phyloP scores from a whole-genome alignment of 2,113 vertebrate genomes.

The Circaetus gallicus region DNA sequence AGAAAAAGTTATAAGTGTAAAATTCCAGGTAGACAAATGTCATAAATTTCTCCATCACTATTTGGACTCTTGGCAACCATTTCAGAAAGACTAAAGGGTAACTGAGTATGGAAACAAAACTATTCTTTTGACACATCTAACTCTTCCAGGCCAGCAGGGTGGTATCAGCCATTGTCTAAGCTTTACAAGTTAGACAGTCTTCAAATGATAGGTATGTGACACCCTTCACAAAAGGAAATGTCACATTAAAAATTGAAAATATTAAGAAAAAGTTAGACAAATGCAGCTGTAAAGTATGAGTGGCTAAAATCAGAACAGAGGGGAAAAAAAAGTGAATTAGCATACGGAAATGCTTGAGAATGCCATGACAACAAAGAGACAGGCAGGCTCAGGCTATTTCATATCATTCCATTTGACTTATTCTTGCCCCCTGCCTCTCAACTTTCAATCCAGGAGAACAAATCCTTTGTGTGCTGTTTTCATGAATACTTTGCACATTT shows the following conservation, averaged over 20 bases:
- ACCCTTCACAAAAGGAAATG: not conserved
- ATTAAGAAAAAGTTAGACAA: not conserved
- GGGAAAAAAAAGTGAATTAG: not conserved
- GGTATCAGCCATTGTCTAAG: not conserved
- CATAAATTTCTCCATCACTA: not conserved
- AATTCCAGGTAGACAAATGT: not conserved
- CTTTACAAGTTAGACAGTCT: not conserved
- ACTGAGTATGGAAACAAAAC: not conserved
- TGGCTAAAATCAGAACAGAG: not conserved
- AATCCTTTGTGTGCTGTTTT: not conserved
- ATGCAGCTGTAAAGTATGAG: not conserved
- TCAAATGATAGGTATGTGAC: not conserved
- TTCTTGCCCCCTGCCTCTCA: not conserved
- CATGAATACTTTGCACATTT: not conserved
- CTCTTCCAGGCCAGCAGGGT: not conserved
- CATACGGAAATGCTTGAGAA: not conserved
- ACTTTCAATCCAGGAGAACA: not conserved
- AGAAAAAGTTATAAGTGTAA: not conserved
- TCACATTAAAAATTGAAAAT: conserved; percentile 13
- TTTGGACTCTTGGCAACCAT: not conserved
- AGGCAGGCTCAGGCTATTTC: not conserved
- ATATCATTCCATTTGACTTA: conserved; percentile 21
- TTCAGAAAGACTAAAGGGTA: not conserved
- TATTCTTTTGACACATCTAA: not conserved
- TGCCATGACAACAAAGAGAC: conserved; percentile 16